Evolutionary conservation across 2,797 vertebrate species (phyloP).

Genomic region (Hypotaenidia okinawae): DNA sequence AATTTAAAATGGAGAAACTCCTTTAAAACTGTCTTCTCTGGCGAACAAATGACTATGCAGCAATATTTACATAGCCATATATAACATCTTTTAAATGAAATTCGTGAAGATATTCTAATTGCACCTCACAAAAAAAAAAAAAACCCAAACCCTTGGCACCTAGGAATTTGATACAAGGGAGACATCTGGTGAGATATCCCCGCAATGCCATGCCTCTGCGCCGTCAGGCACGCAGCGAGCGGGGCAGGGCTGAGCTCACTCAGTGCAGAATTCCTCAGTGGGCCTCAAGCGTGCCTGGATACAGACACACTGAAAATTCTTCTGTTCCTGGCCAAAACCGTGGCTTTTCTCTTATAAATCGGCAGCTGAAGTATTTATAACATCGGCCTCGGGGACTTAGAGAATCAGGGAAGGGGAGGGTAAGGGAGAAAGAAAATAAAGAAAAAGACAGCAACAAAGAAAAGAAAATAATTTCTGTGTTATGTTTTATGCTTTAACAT

Average conservation of each 20-base stretch:
- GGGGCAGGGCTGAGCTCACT: not conserved
- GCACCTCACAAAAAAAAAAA: not conserved
- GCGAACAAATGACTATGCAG: not conserved
- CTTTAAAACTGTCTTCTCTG: not conserved
- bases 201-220: not conserved
- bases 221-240: accelerated
- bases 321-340: accelerated
- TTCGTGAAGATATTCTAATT: not conserved
- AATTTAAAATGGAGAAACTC: constrained; percentile 11
- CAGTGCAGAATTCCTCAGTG: not conserved
- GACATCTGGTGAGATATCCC: constrained; percentile 35
- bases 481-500: not conserved
- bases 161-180: constrained; percentile 33
- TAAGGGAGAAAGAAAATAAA: not conserved
- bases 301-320: not conserved
- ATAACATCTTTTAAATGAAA: not conserved
- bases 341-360: not conserved
- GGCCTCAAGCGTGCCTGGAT: too few relatives aligned
- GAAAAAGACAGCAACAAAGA: not conserved
- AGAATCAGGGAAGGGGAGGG: too few relatives aligned
- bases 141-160: not conserved
- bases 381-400: not conserved
- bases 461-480: not conserved
- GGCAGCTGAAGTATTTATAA: accelerated
- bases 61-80: not conserved